Evolutionary conservation across 2,888 invertebrate species (phyloP).

Genomic region (Stenolophus ochropezus): DNA sequence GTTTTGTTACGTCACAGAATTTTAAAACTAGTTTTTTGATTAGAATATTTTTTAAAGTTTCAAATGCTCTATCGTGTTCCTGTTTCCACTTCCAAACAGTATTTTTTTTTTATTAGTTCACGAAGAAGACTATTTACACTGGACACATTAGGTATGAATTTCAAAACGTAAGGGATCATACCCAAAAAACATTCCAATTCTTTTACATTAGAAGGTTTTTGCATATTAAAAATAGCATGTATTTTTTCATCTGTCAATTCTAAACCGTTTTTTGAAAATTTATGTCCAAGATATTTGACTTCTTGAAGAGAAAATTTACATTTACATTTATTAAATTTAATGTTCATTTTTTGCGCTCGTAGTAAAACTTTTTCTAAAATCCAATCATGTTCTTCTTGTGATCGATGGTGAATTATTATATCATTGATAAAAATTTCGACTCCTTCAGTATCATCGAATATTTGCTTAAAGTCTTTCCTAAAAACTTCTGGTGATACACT

Average conservation of each 20-base stretch:
- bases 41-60: slow-evolving; percentile 57
- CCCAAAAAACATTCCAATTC: slow-evolving; percentile 65
- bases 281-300: slow-evolving; percentile 63
- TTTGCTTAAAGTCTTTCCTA: slow-evolving; percentile 55
- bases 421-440: slow-evolving; percentile 66
- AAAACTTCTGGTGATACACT: no score
- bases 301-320: slow-evolving; percentile 60
- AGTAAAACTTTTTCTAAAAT: slow-evolving; percentile 62
- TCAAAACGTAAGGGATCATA: slow-evolving; percentile 64
- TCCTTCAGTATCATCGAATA: slow-evolving; percentile 62
- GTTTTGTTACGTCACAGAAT: slow-evolving; percentile 59
- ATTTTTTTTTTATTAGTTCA: slow-evolving; percentile 63
- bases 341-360: slow-evolving; percentile 50
- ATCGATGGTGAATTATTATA: slow-evolving; percentile 64
- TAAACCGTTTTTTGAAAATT: slow-evolving; percentile 60
- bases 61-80: slow-evolving; percentile 58
- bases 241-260: slow-evolving; percentile 62
- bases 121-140: slow-evolving; percentile 62
- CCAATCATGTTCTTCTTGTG: slow-evolving; percentile 63
- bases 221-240: slow-evolving; percentile 62
- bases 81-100: slow-evolving; percentile 55
- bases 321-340: slow-evolving; percentile 62
- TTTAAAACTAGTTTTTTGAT: slow-evolving; percentile 51
- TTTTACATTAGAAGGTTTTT: slow-evolving; percentile 63
- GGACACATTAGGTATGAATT: slow-evolving; percentile 65